phyloP scores from a whole-genome alignment of 2,113 vertebrate species.

The Stegostoma tigrinum region DNA sequence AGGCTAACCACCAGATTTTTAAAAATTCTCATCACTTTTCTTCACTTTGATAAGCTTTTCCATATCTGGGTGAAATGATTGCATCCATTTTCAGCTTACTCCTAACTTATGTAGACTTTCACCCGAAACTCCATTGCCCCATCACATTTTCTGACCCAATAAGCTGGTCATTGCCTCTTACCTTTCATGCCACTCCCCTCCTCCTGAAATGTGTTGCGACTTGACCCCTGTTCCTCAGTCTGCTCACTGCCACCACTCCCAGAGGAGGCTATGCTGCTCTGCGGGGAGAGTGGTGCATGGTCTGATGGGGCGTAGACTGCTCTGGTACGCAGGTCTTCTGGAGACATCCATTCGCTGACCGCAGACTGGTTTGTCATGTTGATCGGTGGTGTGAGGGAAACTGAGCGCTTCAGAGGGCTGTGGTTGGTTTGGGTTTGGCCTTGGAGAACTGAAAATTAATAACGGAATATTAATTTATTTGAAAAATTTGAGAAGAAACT shows the following conservation, averaged over 20 bases:
- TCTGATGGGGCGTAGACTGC: conserved; percentile 67
- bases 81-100: too few species aligned
- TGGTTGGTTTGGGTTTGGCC: conserved; percentile 79
- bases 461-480: background rate
- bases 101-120: background rate
- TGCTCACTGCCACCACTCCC: conserved; percentile 72
- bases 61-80: background rate
- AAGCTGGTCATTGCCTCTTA: conserved; percentile 41
- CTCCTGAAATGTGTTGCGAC: conserved; percentile 85
- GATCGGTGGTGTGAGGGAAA: conserved; percentile 66
- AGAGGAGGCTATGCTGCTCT: conserved; percentile 88
- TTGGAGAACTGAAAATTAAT: conserved; percentile 52
- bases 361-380: conserved; percentile 59
- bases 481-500: conserved; percentile 1
- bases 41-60: background rate
- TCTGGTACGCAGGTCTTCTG: conserved; percentile 66
- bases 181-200: conserved; percentile 94
- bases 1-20: background rate
- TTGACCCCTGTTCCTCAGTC: conserved; percentile 74
- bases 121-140: background rate
- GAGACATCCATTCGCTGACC: conserved; percentile 72
- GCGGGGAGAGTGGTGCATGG: conserved; percentile 84
- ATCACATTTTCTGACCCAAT: background rate
- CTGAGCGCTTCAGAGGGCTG: conserved; percentile 76
- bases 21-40: background rate